Base-by-base conservation (phyloP, 2,113 vertebrate genomes). In the Dinomys branickii region DNA sequence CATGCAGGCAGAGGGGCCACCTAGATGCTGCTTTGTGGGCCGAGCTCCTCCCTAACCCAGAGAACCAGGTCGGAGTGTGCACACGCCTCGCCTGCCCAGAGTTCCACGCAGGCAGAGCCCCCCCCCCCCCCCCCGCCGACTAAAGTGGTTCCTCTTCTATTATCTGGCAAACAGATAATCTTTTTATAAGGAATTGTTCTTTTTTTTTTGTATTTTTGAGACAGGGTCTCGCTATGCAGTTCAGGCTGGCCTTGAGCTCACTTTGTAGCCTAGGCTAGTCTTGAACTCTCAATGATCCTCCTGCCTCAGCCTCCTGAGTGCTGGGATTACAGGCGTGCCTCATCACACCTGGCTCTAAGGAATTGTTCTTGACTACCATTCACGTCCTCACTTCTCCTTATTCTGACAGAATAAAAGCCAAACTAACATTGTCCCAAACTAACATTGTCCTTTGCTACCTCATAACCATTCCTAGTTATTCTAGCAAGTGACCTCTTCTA, bases 91-190 rank as follows among this genome's bases (percentile, higher is more conserved):
- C n/a, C n/a, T n/a, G n/a, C n/a, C n/a, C n/a, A n/a, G n/a, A n/a
- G n/a, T n/a, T n/a, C n/a, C n/a, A n/a, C n/a, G n/a, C n/a, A n/a
- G n/a, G n/a, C n/a, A n/a, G n/a, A n/a, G n/a, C n/a, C n/a, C n/a
- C n/a, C n/a, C n/a, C n/a, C n/a, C n/a, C n/a, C n/a, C 9, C 20
- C 28, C 0, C 35, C 58, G 91, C 50, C 69, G 44, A 54, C 24
- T 90, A 69, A 58, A 69, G 30, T 12, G 7, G 50, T 71, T 92
- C 14, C n/a, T 91, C 33, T 88, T 92, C 52, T 88, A 47, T 80
- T 93, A 41, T 61, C 73, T 50, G 38, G 86, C 35, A 93, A 95
- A 95, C 83, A 89, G 33, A 44, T 35, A 35, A 47, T 28, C 24
- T 92, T 73, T 65, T 50, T 50, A 26, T 17, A 90, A 44, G 58